Conservation (phyloP, 2,797 vertebrate genomes). For the Pogonophryne albipinna region DNA sequence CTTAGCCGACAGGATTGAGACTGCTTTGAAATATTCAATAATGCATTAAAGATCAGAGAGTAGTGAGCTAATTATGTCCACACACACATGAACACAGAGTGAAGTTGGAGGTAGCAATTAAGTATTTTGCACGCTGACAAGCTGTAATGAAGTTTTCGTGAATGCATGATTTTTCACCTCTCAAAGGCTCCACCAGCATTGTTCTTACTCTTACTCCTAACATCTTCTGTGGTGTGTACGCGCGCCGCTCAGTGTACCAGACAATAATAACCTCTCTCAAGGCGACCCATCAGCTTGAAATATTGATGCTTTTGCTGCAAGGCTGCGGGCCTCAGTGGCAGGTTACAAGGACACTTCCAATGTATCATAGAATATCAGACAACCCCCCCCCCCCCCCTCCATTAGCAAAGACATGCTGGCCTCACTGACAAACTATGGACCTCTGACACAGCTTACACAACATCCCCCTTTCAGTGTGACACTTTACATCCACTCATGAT, state of each 20-base stretch:
- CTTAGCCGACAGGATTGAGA: constrained; percentile 68
- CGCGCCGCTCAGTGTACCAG: not conserved
- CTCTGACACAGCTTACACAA: not conserved
- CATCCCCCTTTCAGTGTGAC: not conserved
- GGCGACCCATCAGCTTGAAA: constrained; percentile 67
- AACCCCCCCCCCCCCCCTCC: not conserved
- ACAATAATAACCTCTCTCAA: constrained; percentile 66
- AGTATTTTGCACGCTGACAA: constrained; percentile 45
- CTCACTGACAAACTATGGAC: not conserved
- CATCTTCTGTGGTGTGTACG: not conserved
- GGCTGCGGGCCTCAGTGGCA: constrained; percentile 48
- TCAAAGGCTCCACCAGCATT: too few relatives aligned
- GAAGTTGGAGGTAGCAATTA: constrained; percentile 41
- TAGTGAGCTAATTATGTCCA: constrained; percentile 69
- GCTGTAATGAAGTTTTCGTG: constrained; percentile 35
- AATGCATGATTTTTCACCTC: constrained; percentile 22
- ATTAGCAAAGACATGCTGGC: constrained; percentile 30
- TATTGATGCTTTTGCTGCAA: constrained; percentile 65
- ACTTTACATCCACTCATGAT: not conserved
- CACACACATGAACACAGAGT: constrained; percentile 26
- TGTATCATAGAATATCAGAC: constrained; percentile 19
- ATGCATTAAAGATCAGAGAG: constrained; percentile 73
- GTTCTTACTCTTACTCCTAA: too few relatives aligned
- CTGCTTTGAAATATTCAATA: constrained; percentile 77
- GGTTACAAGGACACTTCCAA: constrained; percentile 56